These are phyloP conservation scores for Seira musarum DNA, from an alignment of 2,888 invertebrate species.

Conservation along the genomic window DNA sequence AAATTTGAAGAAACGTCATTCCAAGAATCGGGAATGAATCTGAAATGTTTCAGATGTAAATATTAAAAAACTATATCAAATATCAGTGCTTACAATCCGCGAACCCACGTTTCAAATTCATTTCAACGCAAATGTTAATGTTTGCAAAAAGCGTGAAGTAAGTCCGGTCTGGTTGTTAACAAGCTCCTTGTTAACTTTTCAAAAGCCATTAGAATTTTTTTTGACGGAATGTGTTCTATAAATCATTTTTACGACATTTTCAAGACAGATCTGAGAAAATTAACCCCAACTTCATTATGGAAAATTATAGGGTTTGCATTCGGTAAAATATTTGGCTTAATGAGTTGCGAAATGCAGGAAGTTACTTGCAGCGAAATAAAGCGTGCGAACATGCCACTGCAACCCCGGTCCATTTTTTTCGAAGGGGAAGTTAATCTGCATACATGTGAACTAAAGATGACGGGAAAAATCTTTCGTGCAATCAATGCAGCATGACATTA, in stretches of 20 bases:
- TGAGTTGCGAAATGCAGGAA: conserved; percentile 40
- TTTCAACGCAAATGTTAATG: not conserved
- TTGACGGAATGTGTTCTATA: not conserved
- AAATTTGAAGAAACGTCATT: not conserved
- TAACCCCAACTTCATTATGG: conserved; percentile 18
- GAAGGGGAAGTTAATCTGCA: not conserved
- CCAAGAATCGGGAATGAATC: not conserved
- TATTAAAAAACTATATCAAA: not conserved
- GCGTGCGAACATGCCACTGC: not conserved
- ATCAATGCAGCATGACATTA: no score
- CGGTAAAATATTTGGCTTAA: conserved; percentile 21
- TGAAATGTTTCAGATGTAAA: not conserved
- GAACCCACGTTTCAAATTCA: no score
- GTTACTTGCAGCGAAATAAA: not conserved
- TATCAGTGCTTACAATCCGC: not conserved
- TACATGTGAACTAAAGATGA: not conserved
- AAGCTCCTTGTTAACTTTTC: conserved; percentile 47
- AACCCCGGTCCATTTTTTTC: not conserved
- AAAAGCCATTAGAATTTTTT: not conserved
- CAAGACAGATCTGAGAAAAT: not conserved
- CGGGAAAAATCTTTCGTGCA: no score
- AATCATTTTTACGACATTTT: not conserved
- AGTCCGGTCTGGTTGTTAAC: conserved; percentile 28
- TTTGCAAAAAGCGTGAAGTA: not conserved
- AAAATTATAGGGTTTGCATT: conserved; percentile 48